Evolutionary conservation across 2,113 vertebrate genomes (phyloP).

Genomic region (Murina feae): DNA sequence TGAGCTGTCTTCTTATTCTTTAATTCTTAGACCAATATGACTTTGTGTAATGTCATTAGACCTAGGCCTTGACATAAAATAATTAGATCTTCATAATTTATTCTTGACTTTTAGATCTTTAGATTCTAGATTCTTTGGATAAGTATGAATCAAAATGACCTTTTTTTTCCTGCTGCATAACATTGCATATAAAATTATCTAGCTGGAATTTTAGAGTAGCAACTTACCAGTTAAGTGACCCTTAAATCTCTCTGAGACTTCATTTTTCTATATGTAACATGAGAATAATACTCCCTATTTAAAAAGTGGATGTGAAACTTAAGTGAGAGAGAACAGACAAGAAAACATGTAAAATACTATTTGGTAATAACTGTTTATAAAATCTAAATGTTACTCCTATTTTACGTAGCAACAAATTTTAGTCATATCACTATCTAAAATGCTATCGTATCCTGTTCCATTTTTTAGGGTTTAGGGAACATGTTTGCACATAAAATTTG

Average conservation of each 20-base stretch:
- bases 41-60: not conserved
- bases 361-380: not conserved
- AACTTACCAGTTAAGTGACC: not conserved
- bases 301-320: not conserved
- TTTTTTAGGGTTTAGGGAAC: not conserved
- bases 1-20: not conserved
- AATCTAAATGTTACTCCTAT: not conserved
- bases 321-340: not conserved
- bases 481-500: not conserved
- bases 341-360: not conserved
- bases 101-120: not conserved
- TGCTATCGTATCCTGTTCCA: not conserved
- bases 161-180: not conserved
- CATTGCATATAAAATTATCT: not conserved
- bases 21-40: not conserved
- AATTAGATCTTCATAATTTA: not conserved
- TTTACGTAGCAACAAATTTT: not conserved
- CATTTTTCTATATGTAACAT: not conserved
- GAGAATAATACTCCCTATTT: not conserved
- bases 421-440: not conserved
- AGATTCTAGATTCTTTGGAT: not conserved
- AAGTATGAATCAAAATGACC: not conserved
- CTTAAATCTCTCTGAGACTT: not conserved
- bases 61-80: not conserved
- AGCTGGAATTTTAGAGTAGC: not conserved